These are phyloP conservation scores for Xestobium rufovillosum DNA, from an alignment of 2,888 invertebrate genomes.

Conservation along the genomic window DNA sequence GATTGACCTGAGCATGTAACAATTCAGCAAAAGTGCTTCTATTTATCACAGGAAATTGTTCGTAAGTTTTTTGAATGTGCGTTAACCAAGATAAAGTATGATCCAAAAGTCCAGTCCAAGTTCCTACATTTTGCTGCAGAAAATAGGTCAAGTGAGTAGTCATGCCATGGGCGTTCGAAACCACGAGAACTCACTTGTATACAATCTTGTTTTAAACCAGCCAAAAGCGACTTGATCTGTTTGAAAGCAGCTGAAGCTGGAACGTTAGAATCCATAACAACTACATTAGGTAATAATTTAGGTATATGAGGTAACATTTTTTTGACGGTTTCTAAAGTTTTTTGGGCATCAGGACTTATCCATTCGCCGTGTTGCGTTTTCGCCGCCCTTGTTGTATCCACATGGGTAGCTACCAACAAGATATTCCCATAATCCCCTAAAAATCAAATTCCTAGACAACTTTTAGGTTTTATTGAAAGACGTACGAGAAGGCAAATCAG, in stretches of 20 bases:
- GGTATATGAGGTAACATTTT: constrained; percentile 50
- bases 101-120: constrained; percentile 54
- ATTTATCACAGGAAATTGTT: constrained; percentile 54
- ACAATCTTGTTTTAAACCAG: constrained; percentile 46
- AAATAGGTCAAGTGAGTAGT: constrained; percentile 9
- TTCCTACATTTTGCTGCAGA: constrained; percentile 39
- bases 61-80: constrained; percentile 46
- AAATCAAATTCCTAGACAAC: constrained; percentile 18
- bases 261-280: constrained; percentile 56
- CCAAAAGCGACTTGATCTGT: constrained; percentile 50
- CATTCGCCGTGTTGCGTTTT: constrained; percentile 51
- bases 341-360: constrained; percentile 50
- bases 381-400: constrained; percentile 47
- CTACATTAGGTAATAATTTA: constrained; percentile 49
- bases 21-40: constrained; percentile 52
- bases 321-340: constrained; percentile 42
- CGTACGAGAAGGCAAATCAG: constrained; percentile 44
- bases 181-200: constrained; percentile 41
- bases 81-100: constrained; percentile 47
- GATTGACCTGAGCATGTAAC: constrained; percentile 53
- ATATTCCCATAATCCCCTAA: constrained; percentile 55
- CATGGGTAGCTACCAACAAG: constrained; percentile 58
- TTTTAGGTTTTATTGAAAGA: constrained; percentile 6
- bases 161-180: neutral
- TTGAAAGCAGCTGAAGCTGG: constrained; percentile 56